Evolutionary conservation across 2,113 vertebrate genomes (phyloP).

Genomic region (Seriola aureovittata): DNA sequence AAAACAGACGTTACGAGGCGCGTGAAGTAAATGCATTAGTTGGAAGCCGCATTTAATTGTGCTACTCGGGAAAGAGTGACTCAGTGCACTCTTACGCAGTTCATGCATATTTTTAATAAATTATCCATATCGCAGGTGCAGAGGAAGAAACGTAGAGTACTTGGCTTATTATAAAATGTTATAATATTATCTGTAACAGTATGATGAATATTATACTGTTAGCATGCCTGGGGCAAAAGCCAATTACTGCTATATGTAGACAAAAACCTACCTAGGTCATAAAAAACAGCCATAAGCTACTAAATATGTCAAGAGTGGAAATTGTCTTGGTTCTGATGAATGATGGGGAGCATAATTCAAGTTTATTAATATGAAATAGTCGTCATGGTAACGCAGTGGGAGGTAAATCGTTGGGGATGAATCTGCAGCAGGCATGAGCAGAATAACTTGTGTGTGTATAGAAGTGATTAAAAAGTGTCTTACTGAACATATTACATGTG

Average conservation of each 20-base stretch:
- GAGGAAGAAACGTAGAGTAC: not conserved
- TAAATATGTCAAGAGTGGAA: constrained; percentile 22
- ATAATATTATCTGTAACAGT: constrained; percentile 11
- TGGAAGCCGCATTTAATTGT: not conserved
- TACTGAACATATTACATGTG: not conserved
- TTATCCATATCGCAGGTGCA: constrained; percentile 8
- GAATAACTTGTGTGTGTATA: constrained; percentile 35
- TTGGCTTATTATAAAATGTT: not conserved
- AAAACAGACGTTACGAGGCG: not conserved
- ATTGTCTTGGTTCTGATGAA: constrained; percentile 12
- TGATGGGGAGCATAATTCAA: constrained; percentile 37
- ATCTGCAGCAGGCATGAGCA: constrained; percentile 8
- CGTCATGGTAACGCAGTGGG: constrained; percentile 44
- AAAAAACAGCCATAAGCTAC: constrained; percentile 23
- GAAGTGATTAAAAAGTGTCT: constrained; percentile 11
- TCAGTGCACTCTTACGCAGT: not conserved
- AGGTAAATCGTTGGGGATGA: constrained; percentile 31
- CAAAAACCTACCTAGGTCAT: not conserved
- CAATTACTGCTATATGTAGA: not conserved
- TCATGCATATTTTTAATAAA: constrained; percentile 35
- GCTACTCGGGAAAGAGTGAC: constrained; percentile 2
- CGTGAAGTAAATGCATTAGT: not conserved
- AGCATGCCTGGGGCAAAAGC: not conserved
- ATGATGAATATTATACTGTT: constrained; percentile 5
- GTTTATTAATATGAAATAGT: constrained; percentile 47